Base-by-base conservation (phyloP, 2,113 vertebrate genomes). In the Anseranas semipalmata region DNA sequence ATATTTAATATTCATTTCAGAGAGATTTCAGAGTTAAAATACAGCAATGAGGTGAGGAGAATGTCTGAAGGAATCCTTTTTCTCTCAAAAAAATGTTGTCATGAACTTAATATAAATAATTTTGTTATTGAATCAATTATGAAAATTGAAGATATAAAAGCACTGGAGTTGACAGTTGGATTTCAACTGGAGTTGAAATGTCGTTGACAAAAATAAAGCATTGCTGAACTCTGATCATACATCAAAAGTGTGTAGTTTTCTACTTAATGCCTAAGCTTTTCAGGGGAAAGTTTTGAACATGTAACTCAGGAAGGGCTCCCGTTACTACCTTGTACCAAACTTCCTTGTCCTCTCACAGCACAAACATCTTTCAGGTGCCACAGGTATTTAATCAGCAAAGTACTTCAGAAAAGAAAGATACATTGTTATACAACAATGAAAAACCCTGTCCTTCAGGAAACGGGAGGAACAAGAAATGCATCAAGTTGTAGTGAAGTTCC, bases 81-180 rank as follows among this genome's bases (percentile, higher is more conserved):
- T 74, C 18, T 81, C 39, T 59, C 2, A 53, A 96, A 46, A 74
- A 88, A 86, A 32, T 46, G 7, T 83, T 93, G 92, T 84, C 59
- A 84, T 75, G 55, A 94, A 60, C 25, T 88, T 85, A 73, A 78
- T n/a, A 35, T 7, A 87, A 79, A 77, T 62, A 85, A 95, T 93
- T 93, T 95, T 83, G 20, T 80, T 85, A 93, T 93, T 41, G 94
- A 85, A 88, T 77, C 85, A 96, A 86, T 96, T 96, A 94, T 60
- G 88, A 96, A 93, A 90, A 95, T 77, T 78, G 56, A 86, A 93
- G 63, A 92, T 66, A 84, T 7, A 41, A 82, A 95, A 88, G 60
- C 6, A 3, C 65, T 2, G 17, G 63, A 88, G 22, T 50, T 50
- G 65, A 96, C n/a, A n/a, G n/a, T n/a, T n/a, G n/a, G n/a, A n/a